Evolutionary conservation across 1,140 invertebrate species (phyloP), one percentile per base, ranked within the genome.

Genomic region (Bombus cullumanus): DNA sequence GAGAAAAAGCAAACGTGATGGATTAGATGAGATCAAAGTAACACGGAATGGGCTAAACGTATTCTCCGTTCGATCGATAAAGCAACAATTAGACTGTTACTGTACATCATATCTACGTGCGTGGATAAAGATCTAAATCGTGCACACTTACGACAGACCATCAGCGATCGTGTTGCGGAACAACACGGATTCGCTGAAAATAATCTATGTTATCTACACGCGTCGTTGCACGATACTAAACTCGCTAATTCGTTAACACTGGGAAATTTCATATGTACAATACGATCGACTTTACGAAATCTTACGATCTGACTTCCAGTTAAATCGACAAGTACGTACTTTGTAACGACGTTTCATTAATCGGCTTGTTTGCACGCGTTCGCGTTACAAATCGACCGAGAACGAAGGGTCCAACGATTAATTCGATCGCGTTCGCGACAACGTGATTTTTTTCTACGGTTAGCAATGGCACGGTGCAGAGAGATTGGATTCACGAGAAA

Each of bases 81-180:
- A 34, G 59, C 66, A 80, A 80, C 25, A 47, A 77, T 78, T 43
- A n/a, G 22, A 8, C 68, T 31, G 47, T 81, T 81, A 72, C 47
- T 71, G 68, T 81, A 81, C 66, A 81, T 43, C 22, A 62, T 81
- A 43, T 83, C 43, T 47, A 84, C 76, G 83, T 85, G 83, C 76
- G 53, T 80, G 76, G 31, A 78, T 59, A 41, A 77, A 39, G 12
- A 83, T 83, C 76, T 85, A 85, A 85, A 85, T 66, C 83, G 83
- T 85, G 83, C 83, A 80, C 31, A 85, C 31, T 80, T 71, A 37
- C 31, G 72, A 73, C 37, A 43, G n/a, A 73, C 3, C 37, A 43
- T 73, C 71, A 25, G 13, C 13, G n/a, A 47, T 74, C 22, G 39
- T 18, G n/a, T 37, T 28, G 4, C 2, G 1, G 18, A 68, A 34